Conservation (phyloP, 2,888 invertebrate genomes). For the Trichacis sp. region DNA sequence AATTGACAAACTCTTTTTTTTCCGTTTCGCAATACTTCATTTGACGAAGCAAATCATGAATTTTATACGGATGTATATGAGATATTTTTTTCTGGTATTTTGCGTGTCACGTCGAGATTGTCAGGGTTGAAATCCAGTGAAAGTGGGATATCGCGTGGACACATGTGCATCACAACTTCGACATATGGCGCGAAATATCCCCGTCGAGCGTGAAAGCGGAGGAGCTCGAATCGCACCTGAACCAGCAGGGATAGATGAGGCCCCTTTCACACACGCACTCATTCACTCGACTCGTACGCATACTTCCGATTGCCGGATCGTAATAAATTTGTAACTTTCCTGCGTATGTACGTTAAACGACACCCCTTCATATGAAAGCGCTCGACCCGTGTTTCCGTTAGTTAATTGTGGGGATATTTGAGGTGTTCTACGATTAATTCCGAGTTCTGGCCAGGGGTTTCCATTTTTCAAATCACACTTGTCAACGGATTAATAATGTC, state of each 20-base stretch:
- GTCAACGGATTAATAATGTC: no score
- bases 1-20: no score
- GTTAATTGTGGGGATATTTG: background rate
- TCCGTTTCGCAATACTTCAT: no score
- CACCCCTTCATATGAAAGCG: background rate
- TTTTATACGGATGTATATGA: no score
- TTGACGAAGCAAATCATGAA: no score
- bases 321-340: slow-evolving; percentile 18
- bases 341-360: slow-evolving; percentile 7
- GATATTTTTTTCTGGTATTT: slow-evolving; percentile 27
- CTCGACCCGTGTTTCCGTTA: slow-evolving; percentile 1
- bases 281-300: slow-evolving; percentile 2
- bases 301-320: slow-evolving; percentile 18
- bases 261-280: slow-evolving; percentile 12
- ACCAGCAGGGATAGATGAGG: slow-evolving; percentile 32
- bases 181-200: slow-evolving; percentile 35
- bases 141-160: slow-evolving; percentile 31
- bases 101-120: slow-evolving; percentile 34
- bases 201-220: slow-evolving; percentile 36
- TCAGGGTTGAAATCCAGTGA: slow-evolving; percentile 11
- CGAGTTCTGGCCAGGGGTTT: background rate
- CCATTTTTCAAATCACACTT: no score
- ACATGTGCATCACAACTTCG: slow-evolving; percentile 39
- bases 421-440: background rate
- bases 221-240: slow-evolving; percentile 36